Conservation (phyloP, 1,140 invertebrate genomes). For the Pemphigus obesinymphae region DNA sequence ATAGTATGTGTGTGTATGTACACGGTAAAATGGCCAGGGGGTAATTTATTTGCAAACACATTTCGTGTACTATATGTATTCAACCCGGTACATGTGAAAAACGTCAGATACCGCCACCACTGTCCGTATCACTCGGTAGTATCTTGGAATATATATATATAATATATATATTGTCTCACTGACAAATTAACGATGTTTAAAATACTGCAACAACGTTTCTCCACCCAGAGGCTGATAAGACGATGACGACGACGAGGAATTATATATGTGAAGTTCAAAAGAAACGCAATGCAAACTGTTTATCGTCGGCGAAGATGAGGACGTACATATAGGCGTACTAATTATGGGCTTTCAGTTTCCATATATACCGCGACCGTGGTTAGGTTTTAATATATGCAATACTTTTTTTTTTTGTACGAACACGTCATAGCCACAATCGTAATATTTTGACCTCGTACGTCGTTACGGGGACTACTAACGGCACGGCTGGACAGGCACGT, state of each 20-base stretch:
- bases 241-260: not conserved
- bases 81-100: not conserved
- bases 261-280: not conserved
- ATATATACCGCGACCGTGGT: not conserved
- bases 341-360: not conserved
- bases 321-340: not conserved
- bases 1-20: not conserved
- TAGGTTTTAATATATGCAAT: not conserved
- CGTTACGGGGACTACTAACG: no score
- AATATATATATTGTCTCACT: not conserved
- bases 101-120: not conserved
- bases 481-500: no score
- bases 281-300: not conserved
- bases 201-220: not conserved
- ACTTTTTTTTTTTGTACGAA: no score
- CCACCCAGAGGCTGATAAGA: not conserved
- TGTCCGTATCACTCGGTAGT: not conserved
- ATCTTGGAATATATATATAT: no score
- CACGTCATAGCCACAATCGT: no score
- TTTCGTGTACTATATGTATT: not conserved
- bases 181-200: constrained; percentile 1
- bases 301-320: not conserved
- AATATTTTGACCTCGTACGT: no score
- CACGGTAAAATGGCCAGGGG: not conserved
- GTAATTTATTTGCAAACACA: constrained; percentile 24